These are phyloP conservation scores for Ophraella communa DNA, from an alignment of 2,888 invertebrate species.

Conservation along the genomic window DNA sequence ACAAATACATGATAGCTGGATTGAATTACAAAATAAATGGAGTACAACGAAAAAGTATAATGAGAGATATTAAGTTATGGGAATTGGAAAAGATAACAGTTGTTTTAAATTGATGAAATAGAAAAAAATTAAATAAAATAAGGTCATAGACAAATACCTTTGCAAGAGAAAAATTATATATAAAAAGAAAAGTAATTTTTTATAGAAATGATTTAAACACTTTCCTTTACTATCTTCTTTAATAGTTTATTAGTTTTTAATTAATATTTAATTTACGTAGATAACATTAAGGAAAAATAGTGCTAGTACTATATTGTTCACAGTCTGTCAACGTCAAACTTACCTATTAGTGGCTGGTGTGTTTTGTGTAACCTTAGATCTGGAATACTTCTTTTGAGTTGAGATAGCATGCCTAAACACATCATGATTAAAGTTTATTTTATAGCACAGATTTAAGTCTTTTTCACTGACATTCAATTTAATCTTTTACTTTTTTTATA, in stretches of 20 bases:
- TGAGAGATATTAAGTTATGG: too few relatives aligned
- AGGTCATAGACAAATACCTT: too few relatives aligned
- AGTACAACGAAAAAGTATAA: too few relatives aligned
- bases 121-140: too few relatives aligned
- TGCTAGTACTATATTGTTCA: constrained; percentile 18
- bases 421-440: constrained; percentile 43
- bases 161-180: too few relatives aligned
- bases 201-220: too few relatives aligned
- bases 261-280: background rate
- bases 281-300: constrained; percentile 21
- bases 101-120: too few relatives aligned
- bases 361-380: constrained; percentile 80
- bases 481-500: background rate
- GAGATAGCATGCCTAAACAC: constrained; percentile 85
- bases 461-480: background rate
- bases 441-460: constrained; percentile 41
- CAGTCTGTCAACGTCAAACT: constrained; percentile 53
- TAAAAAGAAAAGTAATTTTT: too few relatives aligned
- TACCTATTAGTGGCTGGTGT: constrained; percentile 78
- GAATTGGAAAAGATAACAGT: too few relatives aligned
- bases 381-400: constrained; percentile 88
- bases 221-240: too few relatives aligned
- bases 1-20: too few relatives aligned
- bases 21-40: too few relatives aligned
- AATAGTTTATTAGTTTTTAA: background rate